Conservation (phyloP, 2,113 vertebrate species). For the Camelus dromedarius region DNA sequence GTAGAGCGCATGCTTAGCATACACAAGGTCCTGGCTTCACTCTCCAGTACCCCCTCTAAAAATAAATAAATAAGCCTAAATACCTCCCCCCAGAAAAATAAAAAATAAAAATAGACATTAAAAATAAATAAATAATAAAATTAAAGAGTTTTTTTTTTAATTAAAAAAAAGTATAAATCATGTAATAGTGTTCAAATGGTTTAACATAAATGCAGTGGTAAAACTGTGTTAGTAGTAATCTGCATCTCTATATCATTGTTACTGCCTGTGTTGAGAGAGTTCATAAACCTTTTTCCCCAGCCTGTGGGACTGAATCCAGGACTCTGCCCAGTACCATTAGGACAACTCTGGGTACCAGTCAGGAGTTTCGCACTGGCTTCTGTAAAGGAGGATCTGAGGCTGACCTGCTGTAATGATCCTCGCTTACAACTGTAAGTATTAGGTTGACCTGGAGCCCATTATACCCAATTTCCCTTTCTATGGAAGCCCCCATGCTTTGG, state of each 20-base stretch:
- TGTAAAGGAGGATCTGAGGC: background rate
- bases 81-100: too few species aligned
- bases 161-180: background rate
- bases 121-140: too few species aligned
- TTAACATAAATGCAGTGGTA: constrained; percentile 48
- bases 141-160: too few species aligned
- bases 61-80: too few species aligned
- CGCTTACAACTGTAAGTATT: background rate
- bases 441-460: background rate
- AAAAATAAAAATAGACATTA: too few species aligned
- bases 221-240: background rate
- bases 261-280: background rate
- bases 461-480: background rate
- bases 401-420: background rate
- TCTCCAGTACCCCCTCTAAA: too few species aligned
- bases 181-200: background rate
- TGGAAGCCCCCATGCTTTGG: background rate
- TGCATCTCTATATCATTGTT: background rate
- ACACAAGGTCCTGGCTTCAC: too few species aligned
- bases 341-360: too few species aligned
- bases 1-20: too few species aligned
- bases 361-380: background rate
- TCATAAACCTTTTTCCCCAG: background rate
- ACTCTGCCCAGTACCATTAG: background rate
- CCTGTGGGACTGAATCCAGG: background rate